A percentile compares a stretch with the other conserved stretches of the same genome.
These are phyloP conservation scores for Hippocampus zosterae DNA, from an alignment of 2,113 vertebrate genomes.

Conservation along the genomic window DNA sequence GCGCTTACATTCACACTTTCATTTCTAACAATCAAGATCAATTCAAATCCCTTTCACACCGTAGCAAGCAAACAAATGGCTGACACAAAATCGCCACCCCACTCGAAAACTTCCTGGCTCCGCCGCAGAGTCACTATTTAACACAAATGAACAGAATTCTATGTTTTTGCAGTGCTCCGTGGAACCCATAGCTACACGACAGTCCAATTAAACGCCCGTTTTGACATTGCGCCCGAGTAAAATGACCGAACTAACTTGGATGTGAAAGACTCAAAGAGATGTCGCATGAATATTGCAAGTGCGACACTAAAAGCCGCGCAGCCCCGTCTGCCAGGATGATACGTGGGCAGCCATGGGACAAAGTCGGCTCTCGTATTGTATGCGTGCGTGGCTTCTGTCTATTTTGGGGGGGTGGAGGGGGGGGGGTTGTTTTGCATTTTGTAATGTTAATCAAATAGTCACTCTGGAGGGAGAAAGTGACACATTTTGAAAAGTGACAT, in stretches of 20 bases:
- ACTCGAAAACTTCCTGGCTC: too few relatives aligned
- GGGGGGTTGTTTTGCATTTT: constrained; percentile 20
- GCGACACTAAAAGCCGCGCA: constrained; percentile 26
- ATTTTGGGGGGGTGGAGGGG: not conserved
- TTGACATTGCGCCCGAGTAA: constrained; percentile 35
- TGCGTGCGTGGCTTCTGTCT: constrained; percentile 22
- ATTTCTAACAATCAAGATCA: too few relatives aligned
- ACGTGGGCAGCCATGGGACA: not conserved
- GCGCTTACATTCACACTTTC: too few relatives aligned
- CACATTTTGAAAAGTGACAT: constrained; percentile 47
- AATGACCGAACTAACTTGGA: constrained; percentile 26
- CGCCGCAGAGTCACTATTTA: too few relatives aligned
- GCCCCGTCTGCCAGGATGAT: constrained; percentile 33
- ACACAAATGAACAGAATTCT: too few relatives aligned
- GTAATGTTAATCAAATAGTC: constrained; percentile 52
- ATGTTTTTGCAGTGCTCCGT: too few relatives aligned
- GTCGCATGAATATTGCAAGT: constrained; percentile 32
- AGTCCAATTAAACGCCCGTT: constrained; percentile 12
- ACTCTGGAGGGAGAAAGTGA: constrained; percentile 24
- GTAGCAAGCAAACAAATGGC: too few relatives aligned
- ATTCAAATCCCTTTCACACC: too few relatives aligned
- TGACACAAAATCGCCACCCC: not conserved
- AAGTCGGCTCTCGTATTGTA: constrained; percentile 21
- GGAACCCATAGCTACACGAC: not conserved
- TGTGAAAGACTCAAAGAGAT: constrained; percentile 1